These are phyloP conservation scores for Styela clava DNA, from an alignment of 23 tunicate genomes.

Conservation along the genomic window DNA sequence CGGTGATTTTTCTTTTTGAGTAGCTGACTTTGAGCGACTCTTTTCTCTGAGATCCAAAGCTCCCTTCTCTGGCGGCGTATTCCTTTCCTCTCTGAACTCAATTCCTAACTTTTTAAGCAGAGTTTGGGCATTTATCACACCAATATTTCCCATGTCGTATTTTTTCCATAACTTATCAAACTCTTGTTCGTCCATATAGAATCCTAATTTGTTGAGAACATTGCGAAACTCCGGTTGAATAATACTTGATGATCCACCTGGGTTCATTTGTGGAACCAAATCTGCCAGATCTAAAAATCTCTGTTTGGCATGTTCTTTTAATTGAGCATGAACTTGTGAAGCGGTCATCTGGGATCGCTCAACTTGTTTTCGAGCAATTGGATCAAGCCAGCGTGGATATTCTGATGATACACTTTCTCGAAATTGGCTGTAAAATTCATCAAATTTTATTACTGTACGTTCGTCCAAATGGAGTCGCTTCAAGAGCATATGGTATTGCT, in stretches of 20 bases:
- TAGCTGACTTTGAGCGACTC: background rate
- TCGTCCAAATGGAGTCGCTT: conserved; percentile 73
- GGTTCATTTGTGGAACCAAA: conserved; percentile 89
- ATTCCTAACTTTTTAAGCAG: conserved; percentile 81
- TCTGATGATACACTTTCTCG: conserved; percentile 69
- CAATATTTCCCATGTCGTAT: conserved; percentile 60
- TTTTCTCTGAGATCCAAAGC: background rate
- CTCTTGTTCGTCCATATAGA: conserved; percentile 84
- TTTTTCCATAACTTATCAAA: conserved; percentile 89
- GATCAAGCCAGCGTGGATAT: conserved; percentile 89
- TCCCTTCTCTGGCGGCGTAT: conserved; percentile 37
- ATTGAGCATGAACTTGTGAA: conserved; percentile 72
- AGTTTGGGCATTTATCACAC: conserved; percentile 63
- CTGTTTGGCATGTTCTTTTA: conserved; percentile 86
- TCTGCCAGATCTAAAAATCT: conserved; percentile 84
- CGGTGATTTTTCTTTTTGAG: conserved; percentile 5
- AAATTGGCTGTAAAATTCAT: conserved; percentile 81
- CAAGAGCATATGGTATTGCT: conserved; percentile 64
- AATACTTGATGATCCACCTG: conserved; percentile 80
- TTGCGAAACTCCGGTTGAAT: conserved; percentile 83
- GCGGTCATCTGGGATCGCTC: conserved; percentile 77
- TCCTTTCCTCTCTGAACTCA: conserved; percentile 67
- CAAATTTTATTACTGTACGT: conserved; percentile 56
- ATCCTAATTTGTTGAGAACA: conserved; percentile 74
- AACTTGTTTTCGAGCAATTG: conserved; percentile 66